These are phyloP conservation scores for Etheostoma nigrum DNA, from an alignment of 2,797 vertebrate genomes.

Conservation along the genomic window DNA sequence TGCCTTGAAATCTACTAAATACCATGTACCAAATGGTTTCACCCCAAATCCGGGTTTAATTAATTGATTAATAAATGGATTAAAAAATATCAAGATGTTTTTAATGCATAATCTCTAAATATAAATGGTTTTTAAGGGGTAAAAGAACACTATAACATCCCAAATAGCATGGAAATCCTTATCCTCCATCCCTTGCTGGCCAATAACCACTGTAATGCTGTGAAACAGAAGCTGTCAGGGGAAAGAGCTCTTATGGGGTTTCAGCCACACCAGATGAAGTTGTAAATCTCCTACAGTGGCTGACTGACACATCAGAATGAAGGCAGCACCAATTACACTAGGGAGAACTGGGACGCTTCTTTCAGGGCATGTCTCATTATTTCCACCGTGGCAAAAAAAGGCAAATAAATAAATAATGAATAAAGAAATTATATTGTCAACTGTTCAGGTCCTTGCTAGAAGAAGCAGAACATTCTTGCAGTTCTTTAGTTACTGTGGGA, in stretches of 20 bases:
- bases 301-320: constrained; percentile 72
- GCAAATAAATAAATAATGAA: constrained; percentile 56
- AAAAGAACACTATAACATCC: not conserved
- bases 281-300: constrained; percentile 68
- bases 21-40: not conserved
- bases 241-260: constrained; percentile 45
- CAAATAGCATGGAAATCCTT: not conserved
- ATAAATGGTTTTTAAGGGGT: not conserved
- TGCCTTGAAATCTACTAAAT: not conserved
- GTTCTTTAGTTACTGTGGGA: constrained; percentile 19
- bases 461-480: constrained; percentile 55
- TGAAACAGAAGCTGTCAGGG: constrained; percentile 35
- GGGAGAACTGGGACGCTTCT: constrained; percentile 62
- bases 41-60: not conserved
- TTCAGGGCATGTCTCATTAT: constrained; percentile 68
- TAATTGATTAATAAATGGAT: not conserved
- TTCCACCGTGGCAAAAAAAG: constrained; percentile 46
- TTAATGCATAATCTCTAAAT: not conserved
- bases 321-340: constrained; percentile 72
- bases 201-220: constrained; percentile 38
- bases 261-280: constrained; percentile 63
- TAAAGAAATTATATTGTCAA: constrained; percentile 53
- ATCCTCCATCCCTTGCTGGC: constrained; percentile 5
- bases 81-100: not conserved
- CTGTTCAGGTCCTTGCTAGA: constrained; percentile 52